Base-by-base conservation (phyloP, 2,797 vertebrate genomes). In the Spheniscus humboldti region DNA sequence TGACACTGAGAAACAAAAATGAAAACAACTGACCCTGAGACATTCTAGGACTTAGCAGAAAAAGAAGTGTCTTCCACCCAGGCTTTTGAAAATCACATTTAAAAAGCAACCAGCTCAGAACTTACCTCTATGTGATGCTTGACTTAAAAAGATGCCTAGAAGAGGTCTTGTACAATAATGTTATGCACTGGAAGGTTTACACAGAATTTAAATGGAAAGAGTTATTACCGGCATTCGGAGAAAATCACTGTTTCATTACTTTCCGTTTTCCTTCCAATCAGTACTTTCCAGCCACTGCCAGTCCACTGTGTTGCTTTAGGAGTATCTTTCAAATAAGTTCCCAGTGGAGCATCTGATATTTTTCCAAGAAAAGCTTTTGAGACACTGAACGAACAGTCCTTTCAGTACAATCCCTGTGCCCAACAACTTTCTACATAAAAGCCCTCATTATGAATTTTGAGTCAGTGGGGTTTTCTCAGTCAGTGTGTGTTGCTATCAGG, bases 291-390 rank as follows among this genome's bases (percentile, higher is more conserved):
- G 86, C 55, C 69, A 74, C 87, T 89, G 77, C 55, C 73, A 74
- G 88, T 74, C 86, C 59, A 43, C 78, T 88, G 84, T 87, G 79
- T 86, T 86, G 71, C 77, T 92, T 69, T 84, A 87, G 80, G 69
- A 88, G 30, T 59, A 94, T 86, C 78, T 95, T 94, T 86, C 82
- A 77, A 63, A 81, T 69, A 47, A 69, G 89, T 93, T 95, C 93
- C 89, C 89, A 94, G 76, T 86, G 85, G 89, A 96, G 82, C 78
- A 97, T 96, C 95, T 97, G 97, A 96, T 96, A 88, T 88, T 95
- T 96, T 97, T 97, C 96, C 97, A 97, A 91, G 97, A 94, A 97
- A 93, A 96, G 81, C 94, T 95, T 96, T 94, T 89, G 91, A 94
- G 91, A 56, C 52, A 84, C 89, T 93, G 96, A 94, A 96, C 83